phyloP scores from a whole-genome alignment of 2,113 vertebrate species.

The Larimichthys polyactis region DNA sequence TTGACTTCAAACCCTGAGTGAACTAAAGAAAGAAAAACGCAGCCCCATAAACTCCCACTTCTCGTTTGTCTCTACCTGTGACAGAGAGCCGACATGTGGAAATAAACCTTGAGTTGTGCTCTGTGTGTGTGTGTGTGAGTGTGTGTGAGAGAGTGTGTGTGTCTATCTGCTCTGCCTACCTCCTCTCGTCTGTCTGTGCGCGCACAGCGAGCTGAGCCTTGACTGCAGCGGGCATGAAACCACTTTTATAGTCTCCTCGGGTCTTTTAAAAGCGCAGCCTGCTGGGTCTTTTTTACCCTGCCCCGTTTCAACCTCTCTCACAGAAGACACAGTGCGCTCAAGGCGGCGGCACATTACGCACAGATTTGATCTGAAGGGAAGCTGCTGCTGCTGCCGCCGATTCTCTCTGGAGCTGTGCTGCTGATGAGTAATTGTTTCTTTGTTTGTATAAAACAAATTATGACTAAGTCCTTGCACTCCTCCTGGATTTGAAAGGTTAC shows the following conservation, averaged over 20 bases:
- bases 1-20: not conserved
- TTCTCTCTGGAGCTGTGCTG: slow-evolving; percentile 19
- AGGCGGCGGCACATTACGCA: slow-evolving; percentile 45
- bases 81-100: slow-evolving; percentile 30
- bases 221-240: slow-evolving; percentile 72
- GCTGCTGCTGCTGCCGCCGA: slow-evolving; percentile 6
- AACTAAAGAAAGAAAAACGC: slow-evolving; percentile 11
- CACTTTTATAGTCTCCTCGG: slow-evolving; percentile 78
- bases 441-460: not conserved
- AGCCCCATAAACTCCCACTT: not conserved
- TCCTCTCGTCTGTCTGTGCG: slow-evolving; percentile 43
- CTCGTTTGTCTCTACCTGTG: slow-evolving; percentile 24
- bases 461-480: no score
- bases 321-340: slow-evolving; percentile 61
- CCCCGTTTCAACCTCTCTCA: slow-evolving; percentile 61
- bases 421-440: slow-evolving; percentile 5
- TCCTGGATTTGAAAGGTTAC: not conserved
- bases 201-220: slow-evolving; percentile 56
- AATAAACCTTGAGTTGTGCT: slow-evolving; percentile 3
- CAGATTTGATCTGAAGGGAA: slow-evolving; percentile 28
- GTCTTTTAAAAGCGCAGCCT: slow-evolving; percentile 73
- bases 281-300: slow-evolving; percentile 61
- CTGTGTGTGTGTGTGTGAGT: not conserved
- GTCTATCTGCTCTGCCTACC: slow-evolving; percentile 58
- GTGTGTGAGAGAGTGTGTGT: slow-evolving; percentile 20